Base-by-base conservation (phyloP, 2,888 invertebrate genomes). In the Leucoptera coffeella region DNA sequence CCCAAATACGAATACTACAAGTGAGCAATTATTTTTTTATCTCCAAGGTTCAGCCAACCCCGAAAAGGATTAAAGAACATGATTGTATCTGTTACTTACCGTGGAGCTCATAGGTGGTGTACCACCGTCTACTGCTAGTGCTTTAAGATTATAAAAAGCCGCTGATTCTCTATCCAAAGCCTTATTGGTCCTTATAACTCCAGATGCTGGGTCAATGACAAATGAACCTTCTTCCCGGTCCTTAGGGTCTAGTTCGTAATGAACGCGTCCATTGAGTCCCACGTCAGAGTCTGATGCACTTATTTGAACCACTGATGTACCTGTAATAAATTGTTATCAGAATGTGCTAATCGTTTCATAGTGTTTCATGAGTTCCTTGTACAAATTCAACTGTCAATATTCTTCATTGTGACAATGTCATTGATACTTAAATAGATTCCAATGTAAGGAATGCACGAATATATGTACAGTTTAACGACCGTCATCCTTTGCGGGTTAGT, bases 161-260 rank as follows among this genome's bases (percentile, higher is more conserved):
- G 84, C 84, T 0, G 85, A 87, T 55, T 99, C 99, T 15, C 97
- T 73, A 50, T 99, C 99, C 31, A 99, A 51, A 0, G 82, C 79
- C 47, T 90, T 88, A 32, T 89, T 86, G 0, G 93, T 94, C 29
- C 94, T 69, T 9, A 99, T 80, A 2, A 92, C 86, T 1, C 97
- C 97, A 1, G 91, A 91, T 0, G 89, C 86, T 0, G 89, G 80
- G 54, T 97, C 96, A 10, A 97, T 83, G 0, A 86, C 83, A 51
- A 97, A 97, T 0, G 93, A 87, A 0, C 89, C 91, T 40, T 91
- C 89, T 19, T 88, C 91, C 1, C 77, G 55, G 42, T 85, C 85
- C 29, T 78, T 80, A 17, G 82, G 73, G 28, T 80, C 79, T 7
- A 90, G 50, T 13, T 81, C 78, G 51, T 91, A 94, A 28, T 82